phyloP scores from a whole-genome alignment of 2,888 invertebrate species.

The Pseudoips prasinana region DNA sequence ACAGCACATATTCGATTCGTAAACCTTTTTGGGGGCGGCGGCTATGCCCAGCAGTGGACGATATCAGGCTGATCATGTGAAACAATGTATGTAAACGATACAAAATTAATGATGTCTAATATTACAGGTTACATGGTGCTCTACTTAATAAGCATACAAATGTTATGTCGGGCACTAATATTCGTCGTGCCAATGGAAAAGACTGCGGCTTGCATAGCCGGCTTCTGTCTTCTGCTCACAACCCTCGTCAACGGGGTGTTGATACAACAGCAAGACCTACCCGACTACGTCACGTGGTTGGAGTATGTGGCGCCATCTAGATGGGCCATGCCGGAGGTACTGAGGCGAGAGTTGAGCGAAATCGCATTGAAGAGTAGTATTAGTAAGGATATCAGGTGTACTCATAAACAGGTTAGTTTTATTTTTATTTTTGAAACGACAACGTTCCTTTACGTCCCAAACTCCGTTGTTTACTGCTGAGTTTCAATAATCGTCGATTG shows the following conservation, averaged over 20 bases:
- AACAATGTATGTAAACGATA: too few species aligned
- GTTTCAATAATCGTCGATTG: too few species aligned
- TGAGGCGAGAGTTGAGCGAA: slow-evolving; percentile 85
- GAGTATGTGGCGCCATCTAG: slow-evolving; percentile 86
- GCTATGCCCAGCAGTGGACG: too few species aligned
- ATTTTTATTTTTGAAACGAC: too few species aligned
- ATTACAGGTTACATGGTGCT: slow-evolving; percentile 86
- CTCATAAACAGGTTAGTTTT: slow-evolving; percentile 85
- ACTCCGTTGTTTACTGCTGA: too few species aligned
- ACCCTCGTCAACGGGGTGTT: slow-evolving; percentile 86
- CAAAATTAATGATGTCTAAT: not conserved
- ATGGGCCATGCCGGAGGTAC: slow-evolving; percentile 87
- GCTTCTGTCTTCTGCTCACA: slow-evolving; percentile 82
- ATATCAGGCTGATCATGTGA: too few species aligned
- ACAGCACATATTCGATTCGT: too few species aligned
- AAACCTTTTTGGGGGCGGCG: too few species aligned
- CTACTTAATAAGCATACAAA: slow-evolving; percentile 86
- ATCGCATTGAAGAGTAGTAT: slow-evolving; percentile 82
- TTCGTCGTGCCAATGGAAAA: slow-evolving; percentile 86
- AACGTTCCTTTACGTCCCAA: too few species aligned
- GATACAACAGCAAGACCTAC: slow-evolving; percentile 86
- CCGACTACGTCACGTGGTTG: slow-evolving; percentile 85
- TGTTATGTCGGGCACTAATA: slow-evolving; percentile 84
- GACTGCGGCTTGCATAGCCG: slow-evolving; percentile 83
- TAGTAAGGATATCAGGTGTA: slow-evolving; percentile 79